Percentiles rank a stretch among this genome's conserved stretches.
Evolutionary conservation across 2,113 vertebrate genomes (phyloP).

Genomic region (Cranoglanis bouderius): DNA sequence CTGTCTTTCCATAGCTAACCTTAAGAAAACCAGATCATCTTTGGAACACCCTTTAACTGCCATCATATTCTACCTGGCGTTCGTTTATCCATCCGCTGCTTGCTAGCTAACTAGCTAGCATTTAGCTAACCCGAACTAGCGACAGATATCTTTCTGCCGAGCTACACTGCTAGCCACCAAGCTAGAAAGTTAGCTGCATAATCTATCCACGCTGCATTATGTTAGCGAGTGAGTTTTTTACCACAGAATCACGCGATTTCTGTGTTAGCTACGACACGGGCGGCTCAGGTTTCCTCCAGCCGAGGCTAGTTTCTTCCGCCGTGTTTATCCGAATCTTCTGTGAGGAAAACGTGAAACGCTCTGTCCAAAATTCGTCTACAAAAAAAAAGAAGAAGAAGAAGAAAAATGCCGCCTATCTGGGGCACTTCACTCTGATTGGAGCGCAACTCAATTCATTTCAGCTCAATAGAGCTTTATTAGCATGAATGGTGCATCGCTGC

Average conservation of each 20-base stretch:
- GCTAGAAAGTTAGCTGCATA: not conserved
- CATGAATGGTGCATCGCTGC: not conserved
- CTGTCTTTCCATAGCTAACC: not conserved
- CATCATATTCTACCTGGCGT: not conserved
- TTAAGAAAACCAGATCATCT: not conserved
- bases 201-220: not conserved
- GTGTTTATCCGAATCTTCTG: not conserved
- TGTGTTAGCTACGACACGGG: not conserved
- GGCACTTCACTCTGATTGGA: not conserved
- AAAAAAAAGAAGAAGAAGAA: not conserved
- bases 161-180: not conserved
- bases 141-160: not conserved
- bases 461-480: slow-evolving; percentile 9
- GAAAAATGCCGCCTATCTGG: not conserved
- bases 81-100: not conserved
- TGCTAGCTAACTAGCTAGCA: not conserved
- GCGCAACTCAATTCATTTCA: not conserved
- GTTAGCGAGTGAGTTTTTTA: not conserved
- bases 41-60: not conserved
- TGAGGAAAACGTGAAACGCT: not conserved
- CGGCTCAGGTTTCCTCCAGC: not conserved
- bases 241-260: not conserved
- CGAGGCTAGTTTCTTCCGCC: not conserved
- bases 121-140: not conserved
- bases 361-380: not conserved